These are phyloP conservation scores for Philaethria dido DNA, from an alignment of 2,888 invertebrate species.

Conservation along the genomic window DNA sequence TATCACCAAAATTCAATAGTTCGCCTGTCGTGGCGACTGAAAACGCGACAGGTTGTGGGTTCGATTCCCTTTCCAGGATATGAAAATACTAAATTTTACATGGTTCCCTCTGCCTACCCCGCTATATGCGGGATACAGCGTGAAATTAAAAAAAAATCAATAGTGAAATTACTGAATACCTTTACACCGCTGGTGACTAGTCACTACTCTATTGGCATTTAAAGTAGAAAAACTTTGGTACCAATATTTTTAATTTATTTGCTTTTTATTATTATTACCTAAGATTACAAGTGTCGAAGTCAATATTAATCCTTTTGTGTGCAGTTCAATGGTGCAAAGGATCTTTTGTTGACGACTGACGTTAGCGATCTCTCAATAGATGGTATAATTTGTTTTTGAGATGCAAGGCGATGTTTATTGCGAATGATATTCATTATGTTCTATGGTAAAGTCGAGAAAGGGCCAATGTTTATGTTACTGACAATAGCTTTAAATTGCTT, in stretches of 20 bases:
- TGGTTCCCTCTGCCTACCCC: no score
- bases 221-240: neutral
- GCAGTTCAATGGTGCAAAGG: slow-evolving; percentile 3
- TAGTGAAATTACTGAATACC: no score
- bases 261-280: slow-evolving; percentile 4
- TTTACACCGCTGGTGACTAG: no score
- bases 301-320: slow-evolving; percentile 19
- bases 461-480: slow-evolving; percentile 15
- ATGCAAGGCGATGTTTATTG: slow-evolving; percentile 23
- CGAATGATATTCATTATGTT: slow-evolving; percentile 24
- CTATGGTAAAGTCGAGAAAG: slow-evolving; percentile 13
- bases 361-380: slow-evolving; percentile 27
- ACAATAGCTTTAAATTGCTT: slow-evolving; percentile 22
- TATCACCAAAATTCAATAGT: no score
- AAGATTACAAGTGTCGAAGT: slow-evolving; percentile 20
- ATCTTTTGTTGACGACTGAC: slow-evolving; percentile 29
- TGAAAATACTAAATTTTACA: no score
- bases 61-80: no score
- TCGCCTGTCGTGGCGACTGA: no score
- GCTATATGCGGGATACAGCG: no score
- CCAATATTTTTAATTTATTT: neutral
- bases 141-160: no score
- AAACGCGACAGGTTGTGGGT: no score
- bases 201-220: no score
- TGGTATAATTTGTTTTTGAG: slow-evolving; percentile 25